Evolutionary conservation across 1,140 invertebrate genomes (phyloP), one percentile per base, ranked within the genome.

Genomic region (Ladona fulva): DNA sequence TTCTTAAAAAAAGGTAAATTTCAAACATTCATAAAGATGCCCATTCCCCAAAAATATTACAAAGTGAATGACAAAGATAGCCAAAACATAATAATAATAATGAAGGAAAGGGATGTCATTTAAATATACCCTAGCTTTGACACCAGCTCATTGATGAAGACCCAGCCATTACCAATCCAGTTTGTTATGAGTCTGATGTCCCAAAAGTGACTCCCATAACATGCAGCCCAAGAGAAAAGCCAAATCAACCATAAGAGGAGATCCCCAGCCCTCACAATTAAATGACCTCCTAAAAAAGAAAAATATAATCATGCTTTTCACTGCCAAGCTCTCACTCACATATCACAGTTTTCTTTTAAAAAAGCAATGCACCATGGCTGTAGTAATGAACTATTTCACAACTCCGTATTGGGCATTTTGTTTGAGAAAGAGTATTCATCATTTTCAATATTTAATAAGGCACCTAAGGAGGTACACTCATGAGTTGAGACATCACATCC

Each of bases 181-280:
- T 19, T 66, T 66, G n/a, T 66, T 66, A 22, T 66, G 52, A 66
- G 16, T 66, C n/a, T 66, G n/a, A 66, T 66, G n/a, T 66, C 52
- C 52, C 52, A 66, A 37, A 66, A 66, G 52, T 66, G 52, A 19
- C 52, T 66, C 52, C 52, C n/a, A 66, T 66, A 19, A 19, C 52
- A 66, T 66, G 52, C 52, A 66, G 52, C 52, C 52, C 52, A 66
- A 66, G 52, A 66, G 52, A 66, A 66, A 66, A 66, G 52, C 52
- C 52, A 66, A 37, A 66, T 22, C 52, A 66, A 66, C 52, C 52
- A 66, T 22, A 66, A 66, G 52, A 66, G 52, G 52, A 66, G 14
- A 66, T 66, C n/a, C 52, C 52, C 52, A 66, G 12, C 52, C 52
- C n/a, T 66, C 52, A 66, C 3, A 66, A 66, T 66, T 66, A 16